Base-by-base conservation (phyloP, 2,113 vertebrate genomes). In the Lamprotornis superbus region DNA sequence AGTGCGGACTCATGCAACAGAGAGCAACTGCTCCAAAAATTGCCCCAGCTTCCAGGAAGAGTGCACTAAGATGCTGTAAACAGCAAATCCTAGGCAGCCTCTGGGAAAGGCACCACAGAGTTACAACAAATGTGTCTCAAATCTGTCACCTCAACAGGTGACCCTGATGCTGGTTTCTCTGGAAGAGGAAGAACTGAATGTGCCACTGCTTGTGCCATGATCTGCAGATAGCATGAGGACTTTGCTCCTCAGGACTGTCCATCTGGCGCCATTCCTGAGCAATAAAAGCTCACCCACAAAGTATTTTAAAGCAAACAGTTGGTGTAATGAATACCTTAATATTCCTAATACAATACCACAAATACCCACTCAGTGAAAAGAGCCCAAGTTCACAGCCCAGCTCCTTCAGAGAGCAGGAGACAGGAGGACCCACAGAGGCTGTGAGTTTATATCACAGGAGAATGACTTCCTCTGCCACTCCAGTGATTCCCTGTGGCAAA, bases 171-270 rank as follows among this genome's bases (percentile, higher is more conserved):
- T 46, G 56, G 20, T 33, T 49, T 70, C 33, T 56, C 18, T 56
- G 55, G 42, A 63, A 53, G 37, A 81, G 55, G 46, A 92, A 78
- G 33, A 86, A 47, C 19, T 33, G 24, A 7, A 15, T 12, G 57
- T 78, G 55, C 73, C 90, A 28, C 71, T 82, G 68, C 68, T 37
- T 35, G 60, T 93, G 83, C 83, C 56, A 9, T 20, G 93, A 69
- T 42, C 82, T 52, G 60, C 5, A 95, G 92, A 95, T 83, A 94
- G 71, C 0, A 0, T 3, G 23, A 96, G 93, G 92, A 97, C 95
- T 96, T 96, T 95, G 93, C 30, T 96, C 93, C 80, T 88, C 83
- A 53, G 90, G 80, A 95, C 90, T 95, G 90, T 95, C 93, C 94
- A 94, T 89, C 80, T 96, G 90, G 86, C 21, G 0, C 90, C 88